Base-by-base conservation (phyloP, 2,797 vertebrate species). In the Sphenopsis melanotis region DNA sequence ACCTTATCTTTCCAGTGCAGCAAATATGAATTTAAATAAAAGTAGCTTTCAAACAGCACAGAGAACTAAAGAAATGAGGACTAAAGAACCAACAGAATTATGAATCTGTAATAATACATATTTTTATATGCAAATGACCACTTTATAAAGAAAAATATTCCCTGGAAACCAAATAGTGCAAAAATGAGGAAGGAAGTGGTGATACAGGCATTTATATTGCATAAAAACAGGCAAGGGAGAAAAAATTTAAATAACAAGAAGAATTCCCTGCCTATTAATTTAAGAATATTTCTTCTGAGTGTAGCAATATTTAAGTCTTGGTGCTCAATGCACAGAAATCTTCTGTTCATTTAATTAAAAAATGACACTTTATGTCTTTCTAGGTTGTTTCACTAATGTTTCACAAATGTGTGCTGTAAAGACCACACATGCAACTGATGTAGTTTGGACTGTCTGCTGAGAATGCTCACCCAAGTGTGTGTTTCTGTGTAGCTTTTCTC, bases 11-110 rank as follows among this genome's bases (percentile, higher is more conserved):
- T 92, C 63, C 82, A 84, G 36, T 90, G 79, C 63, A 92, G 59
- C 34, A 94, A 86, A 96, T 91, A 78, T 72, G 15, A 90, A 94
- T 94, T 96, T 94, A 96, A 91, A 89, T 91, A 94, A 89, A 89
- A 90, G 41, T 74, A 91, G 39, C 41, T 84, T 96, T 95, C 59
- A 94, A 81, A 94, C 80, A 61, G 27, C 52, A 70, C 60, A 32
- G 61, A 77, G 22, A 72, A 42, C 14, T 36, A 56, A 41, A 64
- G 32, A 57, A 66, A 79, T 83, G 49, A 87, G 36, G 21, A 42
- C 53, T 93, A 89, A 95, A 94, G 69, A 95, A 56, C 22, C 41
- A 75, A 89, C 24, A 95, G 53, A 94, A 88, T 46, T 80, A 90
- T 60, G 89, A 83, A 85, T 85, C 36, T 93, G 17, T 89, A 93